Conservation (phyloP, 2,113 vertebrate genomes). For the Ancistrus triradiatus region DNA sequence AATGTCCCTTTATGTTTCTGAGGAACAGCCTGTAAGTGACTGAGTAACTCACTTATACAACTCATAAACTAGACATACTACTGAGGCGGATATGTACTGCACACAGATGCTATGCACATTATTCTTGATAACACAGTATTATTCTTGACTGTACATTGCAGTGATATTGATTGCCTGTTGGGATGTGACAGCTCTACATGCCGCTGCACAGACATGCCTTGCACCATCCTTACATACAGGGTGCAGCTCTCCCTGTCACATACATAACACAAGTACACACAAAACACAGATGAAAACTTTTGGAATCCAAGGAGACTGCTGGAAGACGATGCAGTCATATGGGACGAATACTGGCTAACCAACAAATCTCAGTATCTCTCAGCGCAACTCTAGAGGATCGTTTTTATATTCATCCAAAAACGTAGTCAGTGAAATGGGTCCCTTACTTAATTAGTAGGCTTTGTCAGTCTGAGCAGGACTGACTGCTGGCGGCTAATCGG, state of each 20-base stretch:
- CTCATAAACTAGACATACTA: not conserved
- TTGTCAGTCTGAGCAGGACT: too few species aligned
- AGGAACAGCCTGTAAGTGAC: too few species aligned
- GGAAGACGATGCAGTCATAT: not conserved
- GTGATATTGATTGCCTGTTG: not conserved
- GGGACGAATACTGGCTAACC: not conserved
- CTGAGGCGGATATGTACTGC: too few species aligned
- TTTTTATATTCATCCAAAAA: too few species aligned
- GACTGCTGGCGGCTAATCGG: not conserved
- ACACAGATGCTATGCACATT: too few species aligned
- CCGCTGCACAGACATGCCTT: constrained; percentile 7
- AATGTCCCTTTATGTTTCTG: too few species aligned
- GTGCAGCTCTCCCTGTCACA: not conserved
- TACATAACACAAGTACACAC: not conserved
- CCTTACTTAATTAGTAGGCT: not conserved
- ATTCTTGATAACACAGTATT: too few species aligned
- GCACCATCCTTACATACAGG: too few species aligned
- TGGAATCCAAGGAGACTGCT: not conserved
- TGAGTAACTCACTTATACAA: too few species aligned
- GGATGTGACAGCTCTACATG: not conserved
- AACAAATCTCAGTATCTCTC: too few species aligned
- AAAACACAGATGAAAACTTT: not conserved
- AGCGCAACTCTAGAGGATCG: too few species aligned
- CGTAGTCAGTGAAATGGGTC: not conserved
- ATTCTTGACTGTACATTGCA: not conserved